Conservation (phyloP, 1,140 invertebrate genomes). For the Drosophila mojavensis region DNA sequence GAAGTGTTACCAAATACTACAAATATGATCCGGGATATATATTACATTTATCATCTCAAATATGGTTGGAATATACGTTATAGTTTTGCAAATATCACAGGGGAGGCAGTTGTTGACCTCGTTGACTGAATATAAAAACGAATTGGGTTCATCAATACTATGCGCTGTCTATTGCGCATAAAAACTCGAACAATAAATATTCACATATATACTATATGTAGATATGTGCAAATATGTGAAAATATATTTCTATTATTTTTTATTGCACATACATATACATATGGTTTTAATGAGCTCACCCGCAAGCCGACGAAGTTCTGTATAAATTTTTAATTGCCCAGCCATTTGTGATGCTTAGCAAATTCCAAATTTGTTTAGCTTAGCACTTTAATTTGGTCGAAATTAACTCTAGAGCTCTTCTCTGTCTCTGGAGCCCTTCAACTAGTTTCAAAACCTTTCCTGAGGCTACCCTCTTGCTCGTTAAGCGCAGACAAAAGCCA, state of each 20-base stretch:
- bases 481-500: constrained; percentile 61
- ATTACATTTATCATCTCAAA: background rate
- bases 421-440: background rate
- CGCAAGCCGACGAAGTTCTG: constrained; percentile 19
- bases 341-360: constrained; percentile 13
- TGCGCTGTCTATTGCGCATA: constrained; percentile 8
- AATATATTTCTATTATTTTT: background rate
- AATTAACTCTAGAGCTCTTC: no score
- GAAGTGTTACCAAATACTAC: background rate
- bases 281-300: background rate
- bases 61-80: constrained; percentile 8
- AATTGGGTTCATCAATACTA: constrained; percentile 59
- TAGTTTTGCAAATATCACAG: constrained; percentile 18
- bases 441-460: constrained; percentile 47
- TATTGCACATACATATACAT: background rate
- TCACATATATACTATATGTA: constrained; percentile 11
- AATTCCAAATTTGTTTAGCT: constrained; percentile 33
- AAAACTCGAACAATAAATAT: constrained; percentile 36
- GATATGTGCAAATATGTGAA: background rate
- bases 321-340: constrained; percentile 60
- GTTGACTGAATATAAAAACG: constrained; percentile 46
- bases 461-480: constrained; percentile 51
- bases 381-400: constrained; percentile 1
- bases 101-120: constrained; percentile 44
- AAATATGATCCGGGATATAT: background rate